These are phyloP conservation scores for Eupleurogrammus muticus DNA, from an alignment of 2,797 vertebrate species.

Conservation along the genomic window DNA sequence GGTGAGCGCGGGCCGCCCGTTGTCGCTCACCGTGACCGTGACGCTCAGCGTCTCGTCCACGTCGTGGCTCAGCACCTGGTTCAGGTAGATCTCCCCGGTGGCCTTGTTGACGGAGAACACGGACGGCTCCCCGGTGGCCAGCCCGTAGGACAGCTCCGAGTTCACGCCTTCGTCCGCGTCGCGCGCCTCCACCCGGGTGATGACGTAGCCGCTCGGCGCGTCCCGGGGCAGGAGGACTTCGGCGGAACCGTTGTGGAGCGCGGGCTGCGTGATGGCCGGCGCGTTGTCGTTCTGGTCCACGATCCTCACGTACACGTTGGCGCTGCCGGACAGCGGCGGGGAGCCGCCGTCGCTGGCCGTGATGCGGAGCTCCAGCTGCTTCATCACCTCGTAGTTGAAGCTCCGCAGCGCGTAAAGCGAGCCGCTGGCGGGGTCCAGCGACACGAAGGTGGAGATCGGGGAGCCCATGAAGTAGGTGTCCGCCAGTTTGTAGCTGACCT, in stretches of 20 bases:
- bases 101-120: slow-evolving; percentile 89
- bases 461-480: slow-evolving; percentile 90
- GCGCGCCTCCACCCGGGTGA: slow-evolving; percentile 90
- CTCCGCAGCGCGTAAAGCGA: slow-evolving; percentile 94
- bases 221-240: slow-evolving; percentile 89
- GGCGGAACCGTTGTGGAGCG: slow-evolving; percentile 88
- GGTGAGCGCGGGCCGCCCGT: slow-evolving; percentile 89
- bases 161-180: slow-evolving; percentile 94
- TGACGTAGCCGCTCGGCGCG: slow-evolving; percentile 85
- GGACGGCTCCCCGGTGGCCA: slow-evolving; percentile 83
- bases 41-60: slow-evolving; percentile 88
- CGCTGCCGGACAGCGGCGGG: slow-evolving; percentile 89
- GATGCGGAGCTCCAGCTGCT: slow-evolving; percentile 91
- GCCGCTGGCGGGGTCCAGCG: slow-evolving; percentile 92
- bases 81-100: slow-evolving; percentile 92
- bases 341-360: slow-evolving; percentile 92
- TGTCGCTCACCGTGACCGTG: slow-evolving; percentile 91
- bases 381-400: slow-evolving; percentile 94
- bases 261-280: slow-evolving; percentile 88
- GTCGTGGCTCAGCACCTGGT: slow-evolving; percentile 86
- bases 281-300: slow-evolving; percentile 96
- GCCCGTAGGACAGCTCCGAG: slow-evolving; percentile 88
- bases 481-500: slow-evolving; percentile 91
- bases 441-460: slow-evolving; percentile 92
- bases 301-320: slow-evolving; percentile 88